Conservation (phyloP, 2,113 vertebrate genomes). For the Gymnarchus niloticus region DNA sequence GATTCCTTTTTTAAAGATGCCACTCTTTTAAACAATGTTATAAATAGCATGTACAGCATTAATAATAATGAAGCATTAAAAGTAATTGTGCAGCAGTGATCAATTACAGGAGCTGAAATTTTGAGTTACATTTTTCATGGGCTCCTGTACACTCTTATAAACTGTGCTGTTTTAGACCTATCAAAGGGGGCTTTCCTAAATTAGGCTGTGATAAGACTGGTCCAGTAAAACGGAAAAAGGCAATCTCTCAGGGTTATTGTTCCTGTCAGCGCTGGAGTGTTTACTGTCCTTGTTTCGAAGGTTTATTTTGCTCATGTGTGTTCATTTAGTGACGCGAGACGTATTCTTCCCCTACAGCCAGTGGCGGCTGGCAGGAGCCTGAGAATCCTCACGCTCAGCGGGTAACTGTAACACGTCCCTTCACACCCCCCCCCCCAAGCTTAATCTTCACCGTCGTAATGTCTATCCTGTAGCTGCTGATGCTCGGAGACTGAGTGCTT, state of each 20-base stretch:
- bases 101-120: not conserved
- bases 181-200: not conserved
- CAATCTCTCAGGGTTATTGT: not conserved
- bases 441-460: not conserved
- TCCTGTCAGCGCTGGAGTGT: not conserved
- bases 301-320: too few relatives aligned
- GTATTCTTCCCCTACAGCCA: slow-evolving; percentile 71
- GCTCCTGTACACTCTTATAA: not conserved
- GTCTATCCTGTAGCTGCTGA: not conserved
- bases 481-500: not conserved
- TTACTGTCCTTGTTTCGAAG: too few relatives aligned
- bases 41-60: too few relatives aligned
- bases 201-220: not conserved
- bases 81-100: not conserved
- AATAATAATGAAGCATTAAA: not conserved
- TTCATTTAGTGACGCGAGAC: not conserved
- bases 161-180: not conserved
- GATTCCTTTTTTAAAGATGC: not conserved
- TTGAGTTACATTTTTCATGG: too few relatives aligned
- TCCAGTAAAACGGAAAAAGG: not conserved
- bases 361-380: slow-evolving; percentile 97
- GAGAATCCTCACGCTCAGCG: slow-evolving; percentile 87
- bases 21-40: not conserved
- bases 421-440: slow-evolving; percentile 5
- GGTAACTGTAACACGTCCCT: slow-evolving; percentile 60